phyloP scores from a whole-genome alignment of 2,888 invertebrate genomes.

The Amblyteles armatorius region DNA sequence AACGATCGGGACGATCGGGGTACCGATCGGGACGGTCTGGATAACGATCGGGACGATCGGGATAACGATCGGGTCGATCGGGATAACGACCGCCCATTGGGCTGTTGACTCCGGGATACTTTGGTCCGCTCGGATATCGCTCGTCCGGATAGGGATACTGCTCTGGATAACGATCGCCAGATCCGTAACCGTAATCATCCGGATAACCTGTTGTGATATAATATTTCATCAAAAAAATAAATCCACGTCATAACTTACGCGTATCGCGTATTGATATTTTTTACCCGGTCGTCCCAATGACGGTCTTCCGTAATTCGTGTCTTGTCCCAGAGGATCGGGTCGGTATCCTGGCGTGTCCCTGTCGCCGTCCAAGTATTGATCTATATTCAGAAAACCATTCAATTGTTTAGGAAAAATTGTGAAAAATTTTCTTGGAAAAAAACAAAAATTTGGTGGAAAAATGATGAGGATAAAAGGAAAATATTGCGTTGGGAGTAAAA shows the following conservation, averaged over 20 bases:
- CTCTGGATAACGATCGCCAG: constrained; percentile 73
- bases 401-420: too few species aligned
- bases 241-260: background rate
- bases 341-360: constrained; percentile 81
- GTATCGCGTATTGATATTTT: background rate
- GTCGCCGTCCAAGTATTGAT: constrained; percentile 84
- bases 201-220: constrained; percentile 74
- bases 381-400: constrained; percentile 68
- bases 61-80: constrained; percentile 76
- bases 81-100: constrained; percentile 66
- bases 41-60: constrained; percentile 83
- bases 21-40: constrained; percentile 81
- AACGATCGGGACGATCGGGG: constrained; percentile 78
- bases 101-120: constrained; percentile 69
- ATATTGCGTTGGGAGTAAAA: too few species aligned
- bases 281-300: constrained; percentile 83
- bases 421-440: background rate
- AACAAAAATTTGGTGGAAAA: background rate
- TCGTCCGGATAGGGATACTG: constrained; percentile 72
- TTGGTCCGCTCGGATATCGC: constrained; percentile 74
- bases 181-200: constrained; percentile 78
- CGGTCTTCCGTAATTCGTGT: constrained; percentile 85
- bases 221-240: background rate
- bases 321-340: constrained; percentile 85
- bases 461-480: too few species aligned